Evolutionary conservation across 2,113 vertebrate species (phyloP).

Genomic region (Oncorhynchus kisutch): DNA sequence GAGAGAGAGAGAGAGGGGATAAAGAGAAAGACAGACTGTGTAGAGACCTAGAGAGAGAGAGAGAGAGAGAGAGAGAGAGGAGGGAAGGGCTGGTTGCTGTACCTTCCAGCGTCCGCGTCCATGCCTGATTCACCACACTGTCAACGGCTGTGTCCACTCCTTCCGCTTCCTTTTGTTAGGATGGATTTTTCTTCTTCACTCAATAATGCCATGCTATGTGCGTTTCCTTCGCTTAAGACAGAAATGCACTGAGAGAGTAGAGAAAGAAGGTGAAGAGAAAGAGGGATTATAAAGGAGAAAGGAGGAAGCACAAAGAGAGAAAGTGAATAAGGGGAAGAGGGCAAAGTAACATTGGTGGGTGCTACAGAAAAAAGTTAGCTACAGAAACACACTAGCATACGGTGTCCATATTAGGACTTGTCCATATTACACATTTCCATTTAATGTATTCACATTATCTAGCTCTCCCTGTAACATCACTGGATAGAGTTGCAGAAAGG

Average conservation of each 20-base stretch:
- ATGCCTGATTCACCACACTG: slow-evolving; percentile 57
- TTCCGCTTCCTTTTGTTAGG: slow-evolving; percentile 46
- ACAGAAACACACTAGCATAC: background rate
- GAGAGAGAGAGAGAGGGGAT: slow-evolving; percentile 39
- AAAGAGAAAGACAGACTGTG: slow-evolving; percentile 8
- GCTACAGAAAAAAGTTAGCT: slow-evolving; percentile 8
- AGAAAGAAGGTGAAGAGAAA: background rate
- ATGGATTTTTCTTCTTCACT: slow-evolving; percentile 47
- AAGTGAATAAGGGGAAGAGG: slow-evolving; percentile 5
- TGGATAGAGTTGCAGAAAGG: background rate
- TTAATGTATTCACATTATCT: slow-evolving; percentile 6
- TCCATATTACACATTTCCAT: slow-evolving; percentile 9
- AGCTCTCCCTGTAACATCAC: background rate
- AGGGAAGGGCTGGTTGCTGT: slow-evolving; percentile 34
- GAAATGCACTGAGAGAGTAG: background rate
- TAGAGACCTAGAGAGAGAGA: background rate
- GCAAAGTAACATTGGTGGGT: background rate
- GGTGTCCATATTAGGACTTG: background rate
- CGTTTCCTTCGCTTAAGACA: slow-evolving; percentile 33
- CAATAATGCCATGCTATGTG: slow-evolving; percentile 17
- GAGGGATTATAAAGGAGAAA: background rate
- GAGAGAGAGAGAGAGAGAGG: slow-evolving; percentile 38
- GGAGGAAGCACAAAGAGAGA: slow-evolving; percentile 14
- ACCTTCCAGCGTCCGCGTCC: slow-evolving; percentile 42
- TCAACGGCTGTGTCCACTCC: slow-evolving; percentile 62